A percentile compares a stretch with the other conserved stretches of the same genome.
Conservation (phyloP, 35 echinoderm and acorn worm genomes). For the Eucidaris tribuloides region DNA sequence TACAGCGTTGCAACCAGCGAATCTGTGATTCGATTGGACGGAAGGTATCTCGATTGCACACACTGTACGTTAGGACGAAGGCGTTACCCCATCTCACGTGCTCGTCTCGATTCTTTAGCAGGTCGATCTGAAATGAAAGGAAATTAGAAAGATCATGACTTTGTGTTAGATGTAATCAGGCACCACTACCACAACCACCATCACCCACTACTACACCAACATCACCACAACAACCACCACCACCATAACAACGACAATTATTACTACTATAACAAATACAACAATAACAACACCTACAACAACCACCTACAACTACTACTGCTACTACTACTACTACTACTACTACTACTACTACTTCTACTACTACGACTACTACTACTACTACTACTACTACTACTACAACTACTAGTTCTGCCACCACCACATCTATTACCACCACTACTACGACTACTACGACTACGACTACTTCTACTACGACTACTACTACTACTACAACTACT, state of each 20-base stretch:
- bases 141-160: not conserved
- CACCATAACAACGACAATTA: not conserved
- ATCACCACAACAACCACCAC: not conserved
- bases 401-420: no score
- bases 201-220: not conserved
- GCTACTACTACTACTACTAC: not conserved
- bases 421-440: no score
- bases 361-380: no score
- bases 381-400: no score
- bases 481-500: no score
- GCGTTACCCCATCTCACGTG: constrained; percentile 82
- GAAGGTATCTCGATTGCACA: constrained; percentile 75
- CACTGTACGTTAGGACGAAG: constrained; percentile 80
- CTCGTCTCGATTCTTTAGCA: constrained; percentile 39
- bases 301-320: not conserved
- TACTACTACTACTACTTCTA: no score
- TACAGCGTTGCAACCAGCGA: constrained; percentile 44
- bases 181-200: not conserved
- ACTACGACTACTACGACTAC: no score
- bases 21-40: constrained; percentile 56
- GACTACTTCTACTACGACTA: no score
- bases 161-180: not conserved
- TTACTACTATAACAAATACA: not conserved
- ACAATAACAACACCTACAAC: not conserved
- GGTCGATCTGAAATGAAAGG: constrained; percentile 42